Base-by-base conservation (phyloP, 2,797 vertebrate genomes). In the Emys orbicularis region DNA sequence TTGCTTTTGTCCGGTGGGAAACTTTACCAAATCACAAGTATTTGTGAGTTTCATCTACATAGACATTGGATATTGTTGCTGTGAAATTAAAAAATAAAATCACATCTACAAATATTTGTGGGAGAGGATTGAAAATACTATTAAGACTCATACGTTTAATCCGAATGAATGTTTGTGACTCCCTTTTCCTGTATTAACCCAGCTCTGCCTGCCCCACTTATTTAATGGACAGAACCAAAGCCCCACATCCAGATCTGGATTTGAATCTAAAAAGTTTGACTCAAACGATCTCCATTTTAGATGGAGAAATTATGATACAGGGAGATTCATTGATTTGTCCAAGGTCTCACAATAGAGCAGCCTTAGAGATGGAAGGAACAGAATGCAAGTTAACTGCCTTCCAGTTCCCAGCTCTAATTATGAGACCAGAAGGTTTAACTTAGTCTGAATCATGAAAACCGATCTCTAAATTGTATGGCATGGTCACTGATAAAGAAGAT, bases 131-230 rank as follows among this genome's bases (percentile, higher is more conserved):
- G 47, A 88, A 93, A 90, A 3, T 4, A 82, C 1, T 34, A 7
- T 13, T 92, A 0, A 31, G 23, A 89, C 53, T 34, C 8, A 31
- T 0, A 0, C 41, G n/a, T 53, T 50, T 65, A 31, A 82, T 57
- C 90, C 86, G 5, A 84, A 8, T 59, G 47, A 11, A 93, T 93
- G 90, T 27, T 1, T 83, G 53, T 91, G 47, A 25, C n/a, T 84
- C 21, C 1, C 83, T 84, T 90, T 56, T 77, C 6, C 8, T 90
- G n/a, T 6, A 41, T 6, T 72, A 68, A 16, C 74, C 81, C 88
- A 90, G 8, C 47, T 86, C 56, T 94, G 44, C 25, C 25, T 83
- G 29, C 65, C 29, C 5, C 34, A 0, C 2, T 37, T 23, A 1
- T n/a, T 44, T 27, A 77, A 72, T 27, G 23, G 85, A 27, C 11